Conservation (phyloP, 2,113 vertebrate genomes). For the Gymnogyps californianus region DNA sequence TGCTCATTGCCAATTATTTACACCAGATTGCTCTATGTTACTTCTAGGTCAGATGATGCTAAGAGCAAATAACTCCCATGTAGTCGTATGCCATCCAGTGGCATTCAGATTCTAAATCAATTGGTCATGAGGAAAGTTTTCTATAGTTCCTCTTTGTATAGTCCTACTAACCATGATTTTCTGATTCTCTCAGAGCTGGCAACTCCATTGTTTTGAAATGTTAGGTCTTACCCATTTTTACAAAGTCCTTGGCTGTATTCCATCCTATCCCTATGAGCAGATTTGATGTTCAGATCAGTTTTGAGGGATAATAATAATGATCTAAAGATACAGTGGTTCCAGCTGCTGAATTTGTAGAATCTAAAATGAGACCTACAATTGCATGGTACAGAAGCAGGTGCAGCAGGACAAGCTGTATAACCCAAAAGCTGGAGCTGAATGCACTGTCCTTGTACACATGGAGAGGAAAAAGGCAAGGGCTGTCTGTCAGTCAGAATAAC, state of each 20-base stretch:
- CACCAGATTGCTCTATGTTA: neutral
- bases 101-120: neutral
- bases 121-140: neutral
- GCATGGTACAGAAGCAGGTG: neutral
- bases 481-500: neutral
- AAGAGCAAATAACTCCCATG: neutral
- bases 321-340: neutral
- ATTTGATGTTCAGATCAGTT: neutral
- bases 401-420: neutral
- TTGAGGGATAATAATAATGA: neutral
- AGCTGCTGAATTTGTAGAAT: neutral
- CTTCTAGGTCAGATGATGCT: neutral
- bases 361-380: neutral
- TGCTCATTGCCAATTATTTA: neutral
- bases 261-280: neutral
- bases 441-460: neutral
- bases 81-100: neutral
- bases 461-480: neutral
- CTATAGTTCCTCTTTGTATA: neutral
- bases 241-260: neutral
- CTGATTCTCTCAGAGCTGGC: neutral
- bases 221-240: neutral
- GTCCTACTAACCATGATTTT: neutral
- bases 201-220: neutral
- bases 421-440: neutral